A percentile compares a stretch with the other conserved stretches of the same genome.
These are phyloP conservation scores for Eurytoma adleriae DNA, from an alignment of 2,888 invertebrate species.

Conservation along the genomic window DNA sequence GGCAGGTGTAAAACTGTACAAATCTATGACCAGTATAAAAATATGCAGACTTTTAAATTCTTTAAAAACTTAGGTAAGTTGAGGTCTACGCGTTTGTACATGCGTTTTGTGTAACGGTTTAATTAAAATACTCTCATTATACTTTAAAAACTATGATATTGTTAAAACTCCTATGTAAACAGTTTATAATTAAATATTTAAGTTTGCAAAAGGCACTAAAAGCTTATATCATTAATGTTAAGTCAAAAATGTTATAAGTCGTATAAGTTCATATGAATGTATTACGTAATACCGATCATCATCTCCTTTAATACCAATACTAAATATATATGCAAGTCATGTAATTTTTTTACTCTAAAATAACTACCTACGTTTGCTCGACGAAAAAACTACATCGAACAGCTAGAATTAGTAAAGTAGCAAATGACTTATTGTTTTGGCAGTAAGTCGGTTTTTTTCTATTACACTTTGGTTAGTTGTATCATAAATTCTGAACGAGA, in stretches of 20 bases:
- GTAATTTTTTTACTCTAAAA: background rate
- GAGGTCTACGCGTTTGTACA: background rate
- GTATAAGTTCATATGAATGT: background rate
- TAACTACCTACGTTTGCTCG: background rate
- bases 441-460: background rate
- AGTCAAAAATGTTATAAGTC: conserved; percentile 18
- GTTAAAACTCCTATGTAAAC: background rate
- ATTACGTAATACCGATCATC: background rate
- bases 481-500: background rate
- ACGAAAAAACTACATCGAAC: no score
- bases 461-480: conserved; percentile 38
- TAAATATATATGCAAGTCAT: background rate
- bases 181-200: background rate
- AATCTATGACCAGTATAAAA: background rate
- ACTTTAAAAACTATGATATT: background rate
- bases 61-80: background rate
- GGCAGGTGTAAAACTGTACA: no score
- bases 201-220: conserved; percentile 23
- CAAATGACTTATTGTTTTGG: background rate
- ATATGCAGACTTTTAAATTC: background rate
- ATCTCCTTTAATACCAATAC: conserved; percentile 3
- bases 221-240: conserved; percentile 12
- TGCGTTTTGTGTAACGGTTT: background rate
- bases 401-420: conserved; percentile 22
- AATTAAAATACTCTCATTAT: background rate